Evolutionary conservation across 2,888 invertebrate genomes (phyloP), one percentile per base, ranked within the genome.

Genomic region (Tridacna crocea): DNA sequence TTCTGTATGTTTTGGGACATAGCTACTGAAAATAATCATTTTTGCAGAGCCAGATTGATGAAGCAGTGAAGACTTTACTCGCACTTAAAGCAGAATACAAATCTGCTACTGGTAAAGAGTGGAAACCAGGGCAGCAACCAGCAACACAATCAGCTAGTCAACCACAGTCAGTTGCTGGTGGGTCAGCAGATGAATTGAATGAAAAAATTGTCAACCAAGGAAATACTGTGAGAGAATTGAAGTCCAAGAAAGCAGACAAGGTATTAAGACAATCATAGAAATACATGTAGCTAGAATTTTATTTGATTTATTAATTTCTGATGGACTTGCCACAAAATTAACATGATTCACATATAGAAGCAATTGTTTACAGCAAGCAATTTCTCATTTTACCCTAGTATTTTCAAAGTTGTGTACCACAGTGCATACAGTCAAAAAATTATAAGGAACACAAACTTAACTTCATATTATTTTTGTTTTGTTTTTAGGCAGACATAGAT

Each of bases 11-110:
- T 36, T 36, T 4, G 36, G 8, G 36, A 4, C 36, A 36, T 2
- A 4, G 36, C 8, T 36, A 36, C 2, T 4, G 36, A 36, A n/a
- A 36, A 36, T 36, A 36, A 2, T 4, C 8, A 4, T 36, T 61
- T 4, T 51, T 82, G 15, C 86, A 93, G 92, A 87, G 73, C n/a
- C 83, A 84, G 12, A 89, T 96, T 48, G 96, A 96, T 66, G 94
- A 93, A 26, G 96, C 95, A 87, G 96, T 96, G 0, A 95, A 96
- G 89, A 89, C 88, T 58, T 94, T 98, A 3, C 93, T 97, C 24
- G 95, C 95, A 13, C 94, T 98, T 0, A 98, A 98, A 94, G 95
- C 96, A 0, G 96, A 97, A 83, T 98, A 96, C 94, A 98, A 98
- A 94, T 94, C 95, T 19, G 93, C 95, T 26, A 96, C 96, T 19